A percentile compares a stretch with the other conserved stretches of the same genome.
These are phyloP conservation scores for Amiota minor DNA, from an alignment of 2,888 invertebrate genomes.

Conservation along the genomic window DNA sequence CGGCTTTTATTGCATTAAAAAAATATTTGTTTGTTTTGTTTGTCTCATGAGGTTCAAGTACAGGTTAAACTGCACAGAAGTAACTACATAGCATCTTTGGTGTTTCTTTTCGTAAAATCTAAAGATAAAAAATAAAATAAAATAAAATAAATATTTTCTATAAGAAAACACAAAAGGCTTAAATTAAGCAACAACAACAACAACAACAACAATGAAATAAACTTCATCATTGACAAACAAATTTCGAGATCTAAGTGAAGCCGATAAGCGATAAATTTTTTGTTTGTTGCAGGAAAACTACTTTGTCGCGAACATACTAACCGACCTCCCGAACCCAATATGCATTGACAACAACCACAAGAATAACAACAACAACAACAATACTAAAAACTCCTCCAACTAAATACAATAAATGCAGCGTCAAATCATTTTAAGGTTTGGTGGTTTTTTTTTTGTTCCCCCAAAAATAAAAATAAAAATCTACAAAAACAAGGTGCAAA, in stretches of 20 bases:
- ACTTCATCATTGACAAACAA: constrained; percentile 40
- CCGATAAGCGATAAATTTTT: constrained; percentile 23
- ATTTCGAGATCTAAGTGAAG: constrained; percentile 19
- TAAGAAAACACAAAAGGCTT: too few relatives aligned
- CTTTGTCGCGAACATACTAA: too few relatives aligned
- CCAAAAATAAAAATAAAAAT: too few relatives aligned
- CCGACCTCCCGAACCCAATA: too few relatives aligned
- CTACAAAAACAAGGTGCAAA: too few relatives aligned
- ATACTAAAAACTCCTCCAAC: not conserved
- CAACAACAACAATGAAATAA: constrained; percentile 24
- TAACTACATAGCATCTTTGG: not conserved
- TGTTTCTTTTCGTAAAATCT: not conserved
- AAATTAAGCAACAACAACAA: constrained; percentile 30
- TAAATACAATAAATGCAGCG: constrained; percentile 12
- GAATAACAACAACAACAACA: not conserved
- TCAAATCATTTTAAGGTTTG: too few relatives aligned
- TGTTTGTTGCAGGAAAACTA: not conserved
- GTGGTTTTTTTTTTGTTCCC: too few relatives aligned
- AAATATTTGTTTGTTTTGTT: too few relatives aligned
- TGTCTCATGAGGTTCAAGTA: constrained; percentile 46
- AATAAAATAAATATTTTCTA: too few relatives aligned
- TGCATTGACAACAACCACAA: not conserved
- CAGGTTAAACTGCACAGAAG: constrained; percentile 44
- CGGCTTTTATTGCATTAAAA: too few relatives aligned
- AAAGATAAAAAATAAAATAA: constrained; percentile 30